Evolutionary conservation across 2,797 vertebrate genomes (phyloP), one percentile per base, ranked within the genome.

Genomic region (Menidia menidia): DNA sequence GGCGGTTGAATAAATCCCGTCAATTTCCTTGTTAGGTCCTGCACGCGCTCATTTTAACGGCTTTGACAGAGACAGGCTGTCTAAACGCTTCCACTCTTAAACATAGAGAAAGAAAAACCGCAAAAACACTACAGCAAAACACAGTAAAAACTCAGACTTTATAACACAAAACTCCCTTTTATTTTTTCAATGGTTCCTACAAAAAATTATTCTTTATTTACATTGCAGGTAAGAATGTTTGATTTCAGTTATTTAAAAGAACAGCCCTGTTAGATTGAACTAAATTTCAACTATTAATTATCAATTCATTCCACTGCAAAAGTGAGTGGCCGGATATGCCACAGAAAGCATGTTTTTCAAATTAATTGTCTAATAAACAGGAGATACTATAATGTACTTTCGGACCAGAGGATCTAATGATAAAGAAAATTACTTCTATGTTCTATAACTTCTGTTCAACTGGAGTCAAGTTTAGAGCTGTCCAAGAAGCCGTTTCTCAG

Each of bases 401-500:
- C 43, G 11, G 41, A 1, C 41, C 7, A 10, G 55, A 12, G 3
- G 9, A 0, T 12, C 1, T n/a, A 43, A 75, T 45, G n/a, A 42
- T 43, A 15, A 43, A 43, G 10, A 25, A 43, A 1, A 13, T 25
- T 25, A 25, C 35, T 63, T 11, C 14, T 19, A 61, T 19, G 18
- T 35, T 42, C 3, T 4, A 0, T 57, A 4, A 45, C 15, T 63
- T 60, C 6, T 3, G 4, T 0, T 55, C 39, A 68, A 0, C 44
- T 35, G 64, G 4, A 71, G 54, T 60, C 43, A 44, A 25, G 25
- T 51, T 67, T 44, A 57, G 57, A 91, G 84, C 51, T 61, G 77
- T 32, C 45, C 71, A 47, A 93, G 84, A 76, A 93, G 87, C 80
- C 69, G 76, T 11, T 71, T 60, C 68, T 91, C 25, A 89, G 85